Evolutionary conservation across 1,140 invertebrate genomes (phyloP), one percentile per base, ranked within the genome.

Genomic region (Lucilia cuprina): DNA sequence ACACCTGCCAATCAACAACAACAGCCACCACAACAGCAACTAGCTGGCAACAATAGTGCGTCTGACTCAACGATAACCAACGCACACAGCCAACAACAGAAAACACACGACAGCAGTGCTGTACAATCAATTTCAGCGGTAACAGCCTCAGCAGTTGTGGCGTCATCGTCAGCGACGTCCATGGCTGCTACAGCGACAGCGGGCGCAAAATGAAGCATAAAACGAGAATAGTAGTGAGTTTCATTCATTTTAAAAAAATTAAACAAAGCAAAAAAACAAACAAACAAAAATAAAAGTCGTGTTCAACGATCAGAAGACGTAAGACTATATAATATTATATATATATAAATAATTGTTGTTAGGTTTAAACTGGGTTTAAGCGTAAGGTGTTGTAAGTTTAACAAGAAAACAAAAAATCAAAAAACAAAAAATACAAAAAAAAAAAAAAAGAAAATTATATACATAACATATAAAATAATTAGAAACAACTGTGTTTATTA

Each of bases 61-160:
- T 80, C 77, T 1, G 77, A 80, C 19, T 80, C 77, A 21, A 49
- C 77, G 47, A 50, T 80, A 80, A 50, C 77, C 75, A 49, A 47
- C 7, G 86, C 49, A 78, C 35, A 10, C 30, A 50, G 5, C 12
- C 78, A 7, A 74, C 78, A 7, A 74, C 85, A 86, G 1, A 85
- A 86, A 83, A 88, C 88, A 47, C 50, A 65, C 84, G 88, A 89
- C 25, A 65, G 86, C 35, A 85, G 70, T 77, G 41, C 49, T 86
- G 74, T 65, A 85, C 86, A 9, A 85, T 85, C 30, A 89, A 75
- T 74, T 82, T 84, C 77, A n/a, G 8, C 87, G 21, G 85, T 74
- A 50, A 82, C 87, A 17, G 14, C 83, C 55, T 80, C 86, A 83
- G 75, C 85, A 75, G 84, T 84, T 65, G 55, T 85, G 50, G 55